Conservation (phyloP, 30 jellyfish, hydroid and myxozoan species). For the Chironex yamaguchii region DNA sequence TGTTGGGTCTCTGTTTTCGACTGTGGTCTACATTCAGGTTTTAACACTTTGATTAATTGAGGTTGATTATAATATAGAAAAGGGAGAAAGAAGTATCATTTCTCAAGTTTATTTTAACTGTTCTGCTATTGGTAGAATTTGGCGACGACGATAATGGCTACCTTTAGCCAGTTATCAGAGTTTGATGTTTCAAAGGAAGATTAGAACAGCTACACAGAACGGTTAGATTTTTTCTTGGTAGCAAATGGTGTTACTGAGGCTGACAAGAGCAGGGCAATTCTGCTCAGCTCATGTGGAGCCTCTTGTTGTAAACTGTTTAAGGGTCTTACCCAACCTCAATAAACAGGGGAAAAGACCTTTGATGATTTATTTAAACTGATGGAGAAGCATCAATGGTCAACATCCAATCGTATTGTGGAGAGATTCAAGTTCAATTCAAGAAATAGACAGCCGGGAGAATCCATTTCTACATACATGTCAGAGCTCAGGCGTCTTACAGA, state of each 20-base stretch:
- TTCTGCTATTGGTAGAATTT: too few species aligned
- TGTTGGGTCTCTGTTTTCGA: too few species aligned
- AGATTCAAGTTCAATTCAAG: slow-evolving; percentile 47
- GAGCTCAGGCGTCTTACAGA: neutral
- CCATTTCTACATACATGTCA: slow-evolving; percentile 7
- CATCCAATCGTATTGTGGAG: slow-evolving; percentile 58
- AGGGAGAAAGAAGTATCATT: too few species aligned
- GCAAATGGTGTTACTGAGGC: slow-evolving; percentile 1
- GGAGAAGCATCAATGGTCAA: slow-evolving; percentile 38
- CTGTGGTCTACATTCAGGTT: too few species aligned
- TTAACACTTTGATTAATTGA: too few species aligned
- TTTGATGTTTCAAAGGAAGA: too few species aligned
- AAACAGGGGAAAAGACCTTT: slow-evolving; percentile 36
- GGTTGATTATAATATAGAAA: too few species aligned
- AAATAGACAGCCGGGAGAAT: slow-evolving; percentile 26
- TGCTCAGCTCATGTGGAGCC: slow-evolving; percentile 45
- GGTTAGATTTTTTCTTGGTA: neutral
- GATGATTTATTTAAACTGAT: slow-evolving; percentile 30
- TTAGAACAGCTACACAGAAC: too few species aligned
- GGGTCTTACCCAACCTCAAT: slow-evolving; percentile 18
- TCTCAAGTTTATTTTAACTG: too few species aligned
- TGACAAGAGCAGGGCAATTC: slow-evolving; percentile 16
- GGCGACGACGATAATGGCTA: too few species aligned
- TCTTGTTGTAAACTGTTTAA: slow-evolving; percentile 21
- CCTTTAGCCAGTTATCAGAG: too few species aligned